These are phyloP conservation scores for Cettia cetti DNA, from an alignment of 2,113 vertebrate genomes.

Conservation along the genomic window DNA sequence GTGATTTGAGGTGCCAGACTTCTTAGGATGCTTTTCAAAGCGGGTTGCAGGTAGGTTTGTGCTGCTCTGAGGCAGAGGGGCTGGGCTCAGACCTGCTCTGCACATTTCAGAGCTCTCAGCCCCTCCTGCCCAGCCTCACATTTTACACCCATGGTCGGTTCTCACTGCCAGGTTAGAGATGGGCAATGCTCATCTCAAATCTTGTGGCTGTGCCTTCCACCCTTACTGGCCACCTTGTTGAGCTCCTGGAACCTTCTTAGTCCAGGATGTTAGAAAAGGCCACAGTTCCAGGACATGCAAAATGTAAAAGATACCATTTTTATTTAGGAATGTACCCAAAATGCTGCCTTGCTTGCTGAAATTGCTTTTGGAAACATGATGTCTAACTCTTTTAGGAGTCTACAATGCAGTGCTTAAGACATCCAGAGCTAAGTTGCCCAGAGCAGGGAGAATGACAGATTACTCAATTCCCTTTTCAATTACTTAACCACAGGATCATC, in stretches of 20 bases:
- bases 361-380: neutral
- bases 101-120: neutral
- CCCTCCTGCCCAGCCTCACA: neutral
- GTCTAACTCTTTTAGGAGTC: neutral
- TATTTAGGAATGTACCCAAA: neutral
- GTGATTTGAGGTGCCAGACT: neutral
- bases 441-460: slow-evolving; percentile 50
- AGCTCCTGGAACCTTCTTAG: neutral
- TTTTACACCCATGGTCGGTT: fast-evolving
- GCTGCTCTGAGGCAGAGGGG: neutral
- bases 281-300: neutral
- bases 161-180: neutral
- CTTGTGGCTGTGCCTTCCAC: neutral
- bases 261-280: neutral
- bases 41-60: neutral
- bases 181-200: fast-evolving
- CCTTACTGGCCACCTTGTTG: neutral
- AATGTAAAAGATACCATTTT: neutral
- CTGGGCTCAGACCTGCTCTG: neutral
- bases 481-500: slow-evolving; percentile 62
- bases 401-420: neutral
- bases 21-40: neutral
- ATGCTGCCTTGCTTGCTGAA: neutral
- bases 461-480: slow-evolving; percentile 55
- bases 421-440: neutral